These are phyloP conservation scores for Hyaena hyaena DNA, from an alignment of 2,113 vertebrate species.

Conservation along the genomic window DNA sequence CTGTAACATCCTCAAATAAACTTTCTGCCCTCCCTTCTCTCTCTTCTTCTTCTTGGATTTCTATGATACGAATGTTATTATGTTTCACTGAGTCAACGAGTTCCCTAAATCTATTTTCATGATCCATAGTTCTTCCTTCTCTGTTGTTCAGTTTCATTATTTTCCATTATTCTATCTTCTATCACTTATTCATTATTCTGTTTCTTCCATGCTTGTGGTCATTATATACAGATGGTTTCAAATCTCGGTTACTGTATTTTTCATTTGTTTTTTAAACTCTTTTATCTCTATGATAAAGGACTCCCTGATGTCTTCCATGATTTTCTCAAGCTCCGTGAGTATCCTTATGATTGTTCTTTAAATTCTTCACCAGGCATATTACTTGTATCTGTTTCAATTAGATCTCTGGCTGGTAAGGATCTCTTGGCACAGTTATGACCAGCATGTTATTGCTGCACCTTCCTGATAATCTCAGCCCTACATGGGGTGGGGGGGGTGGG, in stretches of 20 bases:
- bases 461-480: slow-evolving; percentile 96
- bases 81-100: not conserved
- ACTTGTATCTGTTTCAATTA: no score
- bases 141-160: not conserved
- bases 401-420: slow-evolving; percentile 89
- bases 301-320: not conserved
- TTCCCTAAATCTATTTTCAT: not conserved
- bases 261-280: not conserved
- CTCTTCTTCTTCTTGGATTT: not conserved
- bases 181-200: not conserved
- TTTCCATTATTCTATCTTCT: not conserved
- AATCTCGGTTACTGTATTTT: not conserved
- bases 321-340: not conserved
- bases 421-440: slow-evolving; percentile 90
- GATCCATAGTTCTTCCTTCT: not conserved
- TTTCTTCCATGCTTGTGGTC: not conserved
- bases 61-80: not conserved
- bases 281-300: not conserved
- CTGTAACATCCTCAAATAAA: not conserved
- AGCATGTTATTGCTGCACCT: slow-evolving; percentile 96
- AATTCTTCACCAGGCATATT: no score
- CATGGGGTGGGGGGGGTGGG: slow-evolving; percentile 83
- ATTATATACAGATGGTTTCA: not conserved
- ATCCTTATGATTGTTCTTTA: not conserved
- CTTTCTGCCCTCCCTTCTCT: not conserved